Base-by-base conservation (phyloP, 2,113 vertebrate genomes). In the Deroptyus accipitrinus region DNA sequence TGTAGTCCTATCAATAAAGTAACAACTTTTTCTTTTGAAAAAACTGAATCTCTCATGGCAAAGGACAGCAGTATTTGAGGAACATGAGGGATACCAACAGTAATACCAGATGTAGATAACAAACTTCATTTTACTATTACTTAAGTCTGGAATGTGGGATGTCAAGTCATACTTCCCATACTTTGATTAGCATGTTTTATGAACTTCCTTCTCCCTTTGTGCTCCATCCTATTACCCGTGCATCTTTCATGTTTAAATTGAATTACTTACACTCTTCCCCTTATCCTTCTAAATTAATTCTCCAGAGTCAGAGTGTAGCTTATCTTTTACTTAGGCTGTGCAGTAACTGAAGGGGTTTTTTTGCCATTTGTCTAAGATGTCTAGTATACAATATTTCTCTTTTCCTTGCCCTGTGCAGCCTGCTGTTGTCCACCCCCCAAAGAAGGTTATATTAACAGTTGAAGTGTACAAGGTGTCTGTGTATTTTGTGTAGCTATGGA, bases 401-500 rank as follows among this genome's bases (percentile, higher is more conserved):
- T 96, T 92, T 95, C 97, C 96, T 95, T 72, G 92, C 97, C 97
- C 97, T 94, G 91, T 97, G 91, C 97, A 97, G 96, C 93, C 97
- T 96, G 76, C 95, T 96, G 95, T 96, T 46, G 82, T 90, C 88
- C 95, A 92, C 92, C 88, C 88, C 92, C 83, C 83, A 94, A 86
- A 94, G 95, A 95, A 96, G 96, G 97, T 96, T 97, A 88, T 95
- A 93, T 97, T 96, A 96, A 95, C 98, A 96, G 95, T 97, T 97
- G 97, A 97, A 95, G 96, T 97, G 97, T 97, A 94, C 97, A 97
- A 97, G 97, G 97, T 98, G 97, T 98, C 97, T 97, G 97, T 98
- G 97, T 98, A 97, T 97, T 92, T 97, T 95, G 96, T 97, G 98
- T 98, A 98, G 98, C 97, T 98, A 97, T 98, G 97, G 96, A 98